Percentiles rank a stretch among this genome's conserved stretches.
phyloP scores from a whole-genome alignment of 1,140 invertebrate species.

The Chironomus tepperi region DNA sequence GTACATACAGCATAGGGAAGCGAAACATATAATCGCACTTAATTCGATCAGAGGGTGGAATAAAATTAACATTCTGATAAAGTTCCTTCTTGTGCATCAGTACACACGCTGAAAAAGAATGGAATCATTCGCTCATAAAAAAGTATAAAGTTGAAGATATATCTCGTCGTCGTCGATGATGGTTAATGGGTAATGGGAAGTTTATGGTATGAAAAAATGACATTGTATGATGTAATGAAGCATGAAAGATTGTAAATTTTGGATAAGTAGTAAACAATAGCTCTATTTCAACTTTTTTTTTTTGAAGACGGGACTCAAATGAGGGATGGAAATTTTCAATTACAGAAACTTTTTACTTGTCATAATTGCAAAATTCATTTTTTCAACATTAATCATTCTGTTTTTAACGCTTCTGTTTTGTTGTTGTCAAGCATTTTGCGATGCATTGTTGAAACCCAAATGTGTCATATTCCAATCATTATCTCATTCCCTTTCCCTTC shows the following conservation, averaged over 20 bases:
- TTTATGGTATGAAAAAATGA: background rate
- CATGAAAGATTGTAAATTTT: background rate
- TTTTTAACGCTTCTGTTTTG: background rate
- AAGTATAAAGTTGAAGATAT: background rate
- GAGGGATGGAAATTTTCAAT: background rate
- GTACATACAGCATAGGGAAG: background rate
- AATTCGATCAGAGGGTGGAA: background rate
- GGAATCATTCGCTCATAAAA: background rate
- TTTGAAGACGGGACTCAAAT: background rate
- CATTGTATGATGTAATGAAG: background rate
- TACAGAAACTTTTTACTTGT: background rate
- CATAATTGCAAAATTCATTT: background rate
- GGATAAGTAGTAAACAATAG: background rate
- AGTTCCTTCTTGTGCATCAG: background rate
- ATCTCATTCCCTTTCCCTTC: background rate
- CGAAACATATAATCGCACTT: conserved; percentile 1
- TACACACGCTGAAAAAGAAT: background rate
- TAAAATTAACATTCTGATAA: conserved; percentile 8
- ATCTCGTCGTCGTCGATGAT: background rate
- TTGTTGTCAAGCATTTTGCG: background rate
- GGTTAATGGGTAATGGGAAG: background rate
- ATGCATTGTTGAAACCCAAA: background rate
- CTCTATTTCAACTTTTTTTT: background rate
- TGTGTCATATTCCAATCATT: background rate
- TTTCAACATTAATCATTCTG: background rate